Conservation (phyloP, 2,113 vertebrate species). For the Urocynchramus pylzowi region DNA sequence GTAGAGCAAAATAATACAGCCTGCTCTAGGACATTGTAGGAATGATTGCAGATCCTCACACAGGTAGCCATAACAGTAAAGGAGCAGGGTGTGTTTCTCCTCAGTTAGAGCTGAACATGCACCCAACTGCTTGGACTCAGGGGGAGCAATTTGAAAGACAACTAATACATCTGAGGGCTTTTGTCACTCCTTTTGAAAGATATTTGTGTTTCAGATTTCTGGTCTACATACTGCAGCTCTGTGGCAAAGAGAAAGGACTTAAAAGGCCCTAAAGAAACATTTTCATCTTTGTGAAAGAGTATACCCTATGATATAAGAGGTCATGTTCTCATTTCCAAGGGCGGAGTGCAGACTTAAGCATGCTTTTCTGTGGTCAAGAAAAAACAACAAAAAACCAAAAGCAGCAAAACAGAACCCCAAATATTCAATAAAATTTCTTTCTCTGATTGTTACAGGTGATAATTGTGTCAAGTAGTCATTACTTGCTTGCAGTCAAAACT, state of each 20-base stretch:
- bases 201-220: neutral
- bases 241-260: neutral
- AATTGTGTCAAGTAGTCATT: neutral
- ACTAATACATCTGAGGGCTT: neutral
- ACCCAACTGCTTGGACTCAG: neutral
- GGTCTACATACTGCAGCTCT: neutral
- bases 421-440: neutral
- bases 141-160: neutral
- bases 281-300: neutral
- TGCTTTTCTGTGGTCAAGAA: neutral
- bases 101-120: neutral
- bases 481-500: neutral
- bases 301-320: neutral
- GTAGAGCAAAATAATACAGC: neutral
- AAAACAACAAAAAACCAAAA: neutral
- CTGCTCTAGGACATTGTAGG: neutral
- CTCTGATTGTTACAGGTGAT: neutral
- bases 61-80: neutral
- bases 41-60: neutral
- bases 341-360: neutral
- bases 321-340: neutral
- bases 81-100: neutral
- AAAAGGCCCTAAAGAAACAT: neutral
- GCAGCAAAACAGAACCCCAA: neutral
- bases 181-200: neutral